Conservation (phyloP, 2,797 vertebrate species). For the Atherinosoma microstoma region DNA sequence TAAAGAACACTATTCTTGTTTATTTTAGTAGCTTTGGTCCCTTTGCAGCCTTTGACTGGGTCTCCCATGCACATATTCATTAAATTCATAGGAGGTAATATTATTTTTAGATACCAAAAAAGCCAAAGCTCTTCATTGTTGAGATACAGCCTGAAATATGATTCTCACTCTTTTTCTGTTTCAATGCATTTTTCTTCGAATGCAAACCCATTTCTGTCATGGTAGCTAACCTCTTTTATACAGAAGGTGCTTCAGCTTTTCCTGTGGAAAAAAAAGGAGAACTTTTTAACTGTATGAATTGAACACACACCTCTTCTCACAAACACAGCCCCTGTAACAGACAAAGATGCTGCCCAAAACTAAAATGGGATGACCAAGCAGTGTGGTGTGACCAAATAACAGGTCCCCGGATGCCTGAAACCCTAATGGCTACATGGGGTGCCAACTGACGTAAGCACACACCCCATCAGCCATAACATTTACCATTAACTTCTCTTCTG, state of each 20-base stretch:
- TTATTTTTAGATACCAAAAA: constrained; percentile 28
- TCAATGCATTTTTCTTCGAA: constrained; percentile 25
- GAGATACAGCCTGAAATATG: constrained; percentile 16
- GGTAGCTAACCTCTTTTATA: constrained; percentile 36
- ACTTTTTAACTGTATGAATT: neutral
- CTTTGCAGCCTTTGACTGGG: constrained; percentile 46
- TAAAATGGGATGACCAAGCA: constrained; percentile 46
- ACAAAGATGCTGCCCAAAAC: constrained; percentile 30
- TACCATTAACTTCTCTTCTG: constrained; percentile 52
- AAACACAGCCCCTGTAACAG: constrained; percentile 18
- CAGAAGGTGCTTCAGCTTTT: constrained; percentile 14
- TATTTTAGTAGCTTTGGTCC: constrained; percentile 21
- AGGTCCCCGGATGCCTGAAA: constrained; percentile 59
- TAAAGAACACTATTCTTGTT: constrained; percentile 23
- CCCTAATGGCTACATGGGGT: constrained; percentile 56
- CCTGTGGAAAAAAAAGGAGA: constrained; percentile 7
- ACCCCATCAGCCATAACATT: constrained; percentile 79
- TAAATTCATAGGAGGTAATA: constrained; percentile 42
- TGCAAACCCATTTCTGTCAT: constrained; percentile 40
- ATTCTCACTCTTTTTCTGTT: constrained; percentile 8
- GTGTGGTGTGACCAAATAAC: constrained; percentile 66
- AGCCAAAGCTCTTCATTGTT: constrained; percentile 50
- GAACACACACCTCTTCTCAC: constrained; percentile 14
- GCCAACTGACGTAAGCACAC: constrained; percentile 63
- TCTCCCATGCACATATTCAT: constrained; percentile 39